Percentiles rank a stretch among this genome's conserved stretches.
Conservation (phyloP, 2,113 vertebrate genomes). For the Scortum barcoo region DNA sequence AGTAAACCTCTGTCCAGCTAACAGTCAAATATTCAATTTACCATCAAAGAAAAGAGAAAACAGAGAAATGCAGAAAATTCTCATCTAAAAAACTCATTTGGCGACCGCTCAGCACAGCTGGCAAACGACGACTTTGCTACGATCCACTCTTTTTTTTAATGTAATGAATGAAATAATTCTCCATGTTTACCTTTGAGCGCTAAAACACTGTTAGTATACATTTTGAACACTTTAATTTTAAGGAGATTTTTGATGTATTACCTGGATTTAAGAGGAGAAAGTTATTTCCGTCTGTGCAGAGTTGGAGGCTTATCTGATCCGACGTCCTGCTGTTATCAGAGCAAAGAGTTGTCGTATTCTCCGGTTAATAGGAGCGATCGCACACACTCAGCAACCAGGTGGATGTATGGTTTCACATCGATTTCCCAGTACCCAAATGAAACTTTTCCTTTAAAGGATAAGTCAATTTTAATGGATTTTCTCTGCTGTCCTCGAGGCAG, state of each 20-base stretch:
- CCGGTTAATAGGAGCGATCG: not conserved
- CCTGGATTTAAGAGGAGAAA: not conserved
- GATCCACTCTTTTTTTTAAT: too few species aligned
- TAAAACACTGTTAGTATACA: not conserved
- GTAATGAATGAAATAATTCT: not conserved
- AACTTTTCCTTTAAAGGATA: not conserved
- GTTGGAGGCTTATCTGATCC: not conserved
- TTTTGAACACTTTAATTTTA: not conserved
- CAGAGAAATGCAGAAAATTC: not conserved
- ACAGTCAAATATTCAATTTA: not conserved
- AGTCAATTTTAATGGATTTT: not conserved
- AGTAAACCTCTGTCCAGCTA: not conserved
- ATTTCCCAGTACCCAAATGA: not conserved
- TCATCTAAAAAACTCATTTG: too few species aligned
- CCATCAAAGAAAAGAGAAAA: too few species aligned
- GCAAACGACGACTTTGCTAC: too few species aligned
- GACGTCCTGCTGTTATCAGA: not conserved
- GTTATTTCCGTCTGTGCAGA: not conserved
- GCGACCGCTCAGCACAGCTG: not conserved
- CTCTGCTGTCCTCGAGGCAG: not conserved
- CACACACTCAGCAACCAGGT: not conserved
- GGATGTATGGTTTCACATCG: not conserved
- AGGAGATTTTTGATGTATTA: not conserved
- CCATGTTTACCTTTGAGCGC: not conserved
- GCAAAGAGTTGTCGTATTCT: not conserved